phyloP scores from a whole-genome alignment of 2,113 vertebrate genomes.

The Craseonycteris thonglongyai region DNA sequence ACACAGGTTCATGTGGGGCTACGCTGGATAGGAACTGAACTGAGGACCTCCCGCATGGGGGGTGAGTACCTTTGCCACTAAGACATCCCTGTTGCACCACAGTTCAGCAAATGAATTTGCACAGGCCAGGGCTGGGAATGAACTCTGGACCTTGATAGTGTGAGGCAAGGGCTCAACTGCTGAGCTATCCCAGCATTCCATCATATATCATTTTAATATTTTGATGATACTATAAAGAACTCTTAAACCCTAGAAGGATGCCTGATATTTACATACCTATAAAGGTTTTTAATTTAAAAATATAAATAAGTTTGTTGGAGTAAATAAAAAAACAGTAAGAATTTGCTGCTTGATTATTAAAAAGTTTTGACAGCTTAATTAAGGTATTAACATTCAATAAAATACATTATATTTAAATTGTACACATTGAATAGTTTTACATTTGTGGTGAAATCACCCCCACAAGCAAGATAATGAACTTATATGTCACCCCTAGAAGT shows the following conservation, averaged over 20 bases:
- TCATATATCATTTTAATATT: not conserved
- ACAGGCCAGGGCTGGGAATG: too few relatives aligned
- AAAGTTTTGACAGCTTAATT: not conserved
- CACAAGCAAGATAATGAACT: not conserved
- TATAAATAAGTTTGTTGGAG: not conserved
- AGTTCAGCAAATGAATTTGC: too few relatives aligned
- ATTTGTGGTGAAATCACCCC: not conserved
- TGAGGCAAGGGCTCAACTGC: too few relatives aligned
- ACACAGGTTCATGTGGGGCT: too few relatives aligned
- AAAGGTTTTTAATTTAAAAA: too few relatives aligned
- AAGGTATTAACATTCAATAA: not conserved
- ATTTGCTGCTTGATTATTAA: not conserved
- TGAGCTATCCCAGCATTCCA: too few relatives aligned
- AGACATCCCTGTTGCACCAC: too few relatives aligned
- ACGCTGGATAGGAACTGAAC: too few relatives aligned
- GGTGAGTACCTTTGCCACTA: too few relatives aligned
- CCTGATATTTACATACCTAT: not conserved
- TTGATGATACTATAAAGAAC: not conserved
- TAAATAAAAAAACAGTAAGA: not conserved
- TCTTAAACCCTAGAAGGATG: not conserved
- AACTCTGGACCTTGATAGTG: too few relatives aligned
- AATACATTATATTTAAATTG: not conserved
- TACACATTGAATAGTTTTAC: not conserved
- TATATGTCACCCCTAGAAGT: not conserved
- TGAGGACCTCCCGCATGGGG: too few relatives aligned